phyloP scores from a whole-genome alignment of 2,113 vertebrate species.

The Hemibagrus wyckioides region DNA sequence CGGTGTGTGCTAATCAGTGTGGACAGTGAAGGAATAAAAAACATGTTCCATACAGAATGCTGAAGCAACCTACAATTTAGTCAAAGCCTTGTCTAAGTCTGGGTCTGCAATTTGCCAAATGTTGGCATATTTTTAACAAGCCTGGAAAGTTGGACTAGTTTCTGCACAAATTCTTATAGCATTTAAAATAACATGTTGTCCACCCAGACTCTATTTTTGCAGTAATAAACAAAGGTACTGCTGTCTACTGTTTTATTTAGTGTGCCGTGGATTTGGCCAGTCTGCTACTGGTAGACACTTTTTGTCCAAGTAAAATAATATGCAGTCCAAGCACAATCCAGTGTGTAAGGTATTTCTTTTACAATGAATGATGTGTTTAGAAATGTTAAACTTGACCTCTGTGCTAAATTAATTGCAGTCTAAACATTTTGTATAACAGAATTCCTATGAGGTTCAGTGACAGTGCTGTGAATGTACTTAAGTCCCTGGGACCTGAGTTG shows the following conservation, averaged over 20 bases:
- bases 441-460: not conserved
- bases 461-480: not conserved
- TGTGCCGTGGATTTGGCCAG: not conserved
- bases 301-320: not conserved
- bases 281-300: not conserved
- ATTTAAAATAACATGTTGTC: conserved; percentile 1
- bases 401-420: not conserved
- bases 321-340: not conserved
- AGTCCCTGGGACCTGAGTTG: not conserved
- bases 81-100: conserved; percentile 6
- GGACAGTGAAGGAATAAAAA: not conserved
- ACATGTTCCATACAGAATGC: not conserved
- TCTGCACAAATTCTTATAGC: conserved; percentile 1
- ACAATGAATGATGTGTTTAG: not conserved
- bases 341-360: not conserved
- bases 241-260: not conserved
- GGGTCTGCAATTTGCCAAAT: conserved; percentile 19
- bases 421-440: not conserved
- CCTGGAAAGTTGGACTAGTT: not conserved
- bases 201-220: not conserved
- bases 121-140: conserved; percentile 19
- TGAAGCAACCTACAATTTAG: conserved; percentile 25
- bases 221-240: not conserved
- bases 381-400: not conserved
- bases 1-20: conserved; percentile 13